Evolutionary conservation across 2,797 vertebrate species (phyloP), one percentile per base, ranked within the genome.

Genomic region (Trematomus bernacchii): DNA sequence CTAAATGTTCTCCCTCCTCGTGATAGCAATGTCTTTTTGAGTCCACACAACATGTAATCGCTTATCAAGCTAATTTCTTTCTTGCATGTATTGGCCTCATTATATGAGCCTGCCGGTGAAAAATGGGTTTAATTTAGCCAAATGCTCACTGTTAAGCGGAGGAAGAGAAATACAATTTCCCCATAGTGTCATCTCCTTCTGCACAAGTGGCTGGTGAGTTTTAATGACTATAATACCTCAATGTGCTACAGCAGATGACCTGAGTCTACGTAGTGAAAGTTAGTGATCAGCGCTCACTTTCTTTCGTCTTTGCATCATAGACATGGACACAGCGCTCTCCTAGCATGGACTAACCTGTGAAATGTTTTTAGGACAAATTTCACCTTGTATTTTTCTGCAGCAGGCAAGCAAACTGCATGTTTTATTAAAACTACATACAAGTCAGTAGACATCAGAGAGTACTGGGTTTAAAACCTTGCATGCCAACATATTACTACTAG

Each of bases 81-180:
- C 73, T 87, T 86, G 84, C 86, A 89, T 94, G 85, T 88, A 88
- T 93, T 85, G 87, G 80, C 85, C 76, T 91, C 87, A 83, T 93
- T 88, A 92, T 91, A 84, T 76, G 83, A 91, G 89, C 71, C 79
- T 84, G 68, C 79, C 78, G 88, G 76, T 94, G 93, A 96, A 93
- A 91, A 93, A 95, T 93, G 90, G 85, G 86, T 96, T 96, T 95
- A 94, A 95, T 96, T 94, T 95, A 87, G 90, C 87, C 84, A 91
- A 93, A 92, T 87, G 83, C 66, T 87, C 84, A 70, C 72, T 80
- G 86, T 91, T 83, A 51, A 62, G 33, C 50, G 57, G 73, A 54
- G 57, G 47, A 65, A 59, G 50, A 71, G 85, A 86, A 88, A 77
- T 86, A 88, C 91, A 85, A 91, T 93, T 94, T 95, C 94, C 93